A percentile compares a stretch with the other conserved stretches of the same genome.
Conservation (phyloP, 2,797 vertebrate genomes). For the Notamacropus eugenii region DNA sequence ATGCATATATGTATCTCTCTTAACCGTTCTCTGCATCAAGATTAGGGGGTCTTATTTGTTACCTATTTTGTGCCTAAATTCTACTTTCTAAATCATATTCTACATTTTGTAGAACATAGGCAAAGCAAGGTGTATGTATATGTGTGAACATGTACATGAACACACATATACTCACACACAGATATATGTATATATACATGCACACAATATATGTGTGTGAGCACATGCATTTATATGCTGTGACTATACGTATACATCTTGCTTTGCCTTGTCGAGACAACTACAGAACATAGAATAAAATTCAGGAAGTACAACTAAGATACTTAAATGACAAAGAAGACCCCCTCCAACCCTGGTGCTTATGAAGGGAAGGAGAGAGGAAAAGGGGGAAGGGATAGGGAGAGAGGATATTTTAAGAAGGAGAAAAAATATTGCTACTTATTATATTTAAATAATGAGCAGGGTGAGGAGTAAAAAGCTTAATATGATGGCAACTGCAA, state of each 20-base stretch:
- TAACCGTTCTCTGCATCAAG: neutral
- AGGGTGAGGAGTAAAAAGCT: neutral
- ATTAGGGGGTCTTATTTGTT: neutral
- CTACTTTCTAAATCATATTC: neutral
- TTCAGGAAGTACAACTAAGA: neutral
- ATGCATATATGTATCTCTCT: neutral
- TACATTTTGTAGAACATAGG: neutral
- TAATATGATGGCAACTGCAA: neutral
- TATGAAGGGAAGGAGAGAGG: neutral
- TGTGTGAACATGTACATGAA: neutral
- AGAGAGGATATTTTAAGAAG: neutral
- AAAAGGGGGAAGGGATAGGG: too few relatives aligned
- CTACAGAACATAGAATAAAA: neutral
- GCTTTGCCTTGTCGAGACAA: neutral
- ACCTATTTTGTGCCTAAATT: neutral
- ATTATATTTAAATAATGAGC: neutral
- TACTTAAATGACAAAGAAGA: neutral
- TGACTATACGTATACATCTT: neutral
- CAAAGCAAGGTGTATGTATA: neutral
- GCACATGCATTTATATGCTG: neutral
- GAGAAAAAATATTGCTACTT: neutral
- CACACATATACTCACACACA: neutral
- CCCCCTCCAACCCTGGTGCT: neutral
- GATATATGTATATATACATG: neutral
- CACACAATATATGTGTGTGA: neutral